phyloP scores from a whole-genome alignment of 2,888 invertebrate species.

The Lymantria monacha region DNA sequence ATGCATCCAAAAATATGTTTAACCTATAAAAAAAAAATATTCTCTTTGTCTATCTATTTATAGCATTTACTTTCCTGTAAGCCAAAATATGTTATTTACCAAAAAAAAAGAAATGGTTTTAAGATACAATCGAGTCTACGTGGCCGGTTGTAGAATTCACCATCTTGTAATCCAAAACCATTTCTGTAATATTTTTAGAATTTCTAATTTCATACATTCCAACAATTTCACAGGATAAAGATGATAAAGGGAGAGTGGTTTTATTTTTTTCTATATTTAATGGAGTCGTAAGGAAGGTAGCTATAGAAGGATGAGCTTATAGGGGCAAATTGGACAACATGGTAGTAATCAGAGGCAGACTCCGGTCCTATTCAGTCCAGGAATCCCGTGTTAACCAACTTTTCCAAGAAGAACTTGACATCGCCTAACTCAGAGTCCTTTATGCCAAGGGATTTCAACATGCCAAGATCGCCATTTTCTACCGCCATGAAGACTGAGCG shows the following conservation, averaged over 20 bases:
- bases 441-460: constrained; percentile 96
- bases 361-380: constrained; percentile 93
- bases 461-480: constrained; percentile 96
- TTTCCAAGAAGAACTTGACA: constrained; percentile 97
- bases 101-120: constrained; percentile 34
- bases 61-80: constrained; percentile 27
- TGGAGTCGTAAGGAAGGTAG: constrained; percentile 83
- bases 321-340: constrained; percentile 85
- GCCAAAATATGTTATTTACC: constrained; percentile 13
- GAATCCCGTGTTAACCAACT: constrained; percentile 97
- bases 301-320: constrained; percentile 89
- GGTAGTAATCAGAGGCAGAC: constrained; percentile 88
- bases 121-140: constrained; percentile 52
- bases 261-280: constrained; percentile 72
- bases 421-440: constrained; percentile 97
- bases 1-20: constrained; percentile 66
- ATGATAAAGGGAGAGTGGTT: constrained; percentile 20
- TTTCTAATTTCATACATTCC: constrained; percentile 48
- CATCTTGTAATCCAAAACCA: constrained; percentile 36
- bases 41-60: constrained; percentile 20
- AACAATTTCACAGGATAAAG: constrained; percentile 42
- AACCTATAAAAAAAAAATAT: constrained; percentile 51
- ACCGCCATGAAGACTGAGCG: constrained; percentile 98
- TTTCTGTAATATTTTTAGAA: constrained; percentile 23
- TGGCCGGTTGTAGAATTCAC: constrained; percentile 69